Conservation (phyloP, 2,113 vertebrate species). For the Condylura cristata region DNA sequence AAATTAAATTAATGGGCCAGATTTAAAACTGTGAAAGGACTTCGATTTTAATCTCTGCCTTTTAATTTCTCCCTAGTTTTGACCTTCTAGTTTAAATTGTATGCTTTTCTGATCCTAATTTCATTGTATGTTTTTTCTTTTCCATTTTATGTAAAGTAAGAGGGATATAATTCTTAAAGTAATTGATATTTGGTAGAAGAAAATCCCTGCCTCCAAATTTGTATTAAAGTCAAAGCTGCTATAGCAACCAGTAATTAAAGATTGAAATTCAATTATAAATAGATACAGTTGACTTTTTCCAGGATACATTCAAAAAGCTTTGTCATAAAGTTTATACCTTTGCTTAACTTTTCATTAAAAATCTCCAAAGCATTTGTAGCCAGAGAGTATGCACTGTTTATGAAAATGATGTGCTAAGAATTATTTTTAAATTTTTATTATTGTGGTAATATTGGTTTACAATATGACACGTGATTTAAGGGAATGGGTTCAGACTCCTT, state of each 20-base stretch:
- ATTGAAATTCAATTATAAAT: background rate
- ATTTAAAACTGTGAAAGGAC: background rate
- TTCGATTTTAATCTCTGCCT: background rate
- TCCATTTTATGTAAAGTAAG: background rate
- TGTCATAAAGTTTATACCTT: background rate
- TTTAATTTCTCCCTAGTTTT: background rate
- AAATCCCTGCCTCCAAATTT: background rate
- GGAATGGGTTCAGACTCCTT: too few species aligned
- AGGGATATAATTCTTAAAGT: background rate
- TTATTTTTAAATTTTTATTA: too few species aligned
- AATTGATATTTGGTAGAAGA: background rate
- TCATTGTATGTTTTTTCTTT: background rate
- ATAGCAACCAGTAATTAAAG: background rate
- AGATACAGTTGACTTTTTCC: background rate
- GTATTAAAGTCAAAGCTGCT: background rate
- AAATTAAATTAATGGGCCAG: background rate
- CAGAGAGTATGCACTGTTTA: background rate
- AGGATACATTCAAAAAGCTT: background rate
- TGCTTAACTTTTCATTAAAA: constrained; percentile 30
- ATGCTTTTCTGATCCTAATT: background rate
- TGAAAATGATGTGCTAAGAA: background rate
- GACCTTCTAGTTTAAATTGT: background rate
- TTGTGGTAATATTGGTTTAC: too few species aligned
- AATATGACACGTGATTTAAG: too few species aligned
- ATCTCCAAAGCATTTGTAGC: background rate